Evolutionary conservation across 2,797 vertebrate genomes (phyloP).

Genomic region (Pogoniulus pusillus): DNA sequence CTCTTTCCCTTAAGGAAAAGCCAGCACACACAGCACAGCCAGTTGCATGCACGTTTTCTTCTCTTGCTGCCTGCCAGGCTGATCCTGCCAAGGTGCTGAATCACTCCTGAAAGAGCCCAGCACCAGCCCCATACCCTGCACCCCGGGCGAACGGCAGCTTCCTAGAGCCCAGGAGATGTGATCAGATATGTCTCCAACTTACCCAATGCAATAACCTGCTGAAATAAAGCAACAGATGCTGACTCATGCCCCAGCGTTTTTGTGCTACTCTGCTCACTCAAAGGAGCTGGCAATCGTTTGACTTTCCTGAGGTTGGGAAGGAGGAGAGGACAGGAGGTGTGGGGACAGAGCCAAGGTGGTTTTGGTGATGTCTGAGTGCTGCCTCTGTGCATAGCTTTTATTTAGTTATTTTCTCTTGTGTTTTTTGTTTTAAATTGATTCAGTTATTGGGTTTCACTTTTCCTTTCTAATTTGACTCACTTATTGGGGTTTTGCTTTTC

Average conservation of each 20-base stretch:
- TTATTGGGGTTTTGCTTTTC: neutral
- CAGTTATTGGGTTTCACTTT: neutral
- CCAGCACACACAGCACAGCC: neutral
- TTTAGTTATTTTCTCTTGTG: too few relatives aligned
- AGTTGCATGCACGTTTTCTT: rapidly evolving
- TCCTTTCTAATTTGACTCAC: neutral
- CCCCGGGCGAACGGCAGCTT: rapidly evolving
- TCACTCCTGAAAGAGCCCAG: neutral
- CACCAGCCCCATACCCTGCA: neutral
- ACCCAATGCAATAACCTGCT: rapidly evolving
- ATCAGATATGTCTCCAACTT: neutral
- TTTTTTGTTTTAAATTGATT: neutral
- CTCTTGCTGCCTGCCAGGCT: neutral
- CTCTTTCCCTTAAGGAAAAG: neutral
- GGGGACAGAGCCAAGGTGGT: neutral
- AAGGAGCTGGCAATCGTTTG: neutral
- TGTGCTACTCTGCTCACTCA: rapidly evolving
- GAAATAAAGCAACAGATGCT: slow-evolving; percentile 34
- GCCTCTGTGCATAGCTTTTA: neutral
- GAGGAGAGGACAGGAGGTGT: neutral
- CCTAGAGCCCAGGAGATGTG: neutral
- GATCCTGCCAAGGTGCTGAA: slow-evolving; percentile 13
- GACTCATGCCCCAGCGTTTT: neutral
- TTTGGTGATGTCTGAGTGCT: neutral
- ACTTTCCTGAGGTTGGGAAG: neutral